Base-by-base conservation (phyloP, 1,140 invertebrate genomes). In the Heliconius eleuchia region DNA sequence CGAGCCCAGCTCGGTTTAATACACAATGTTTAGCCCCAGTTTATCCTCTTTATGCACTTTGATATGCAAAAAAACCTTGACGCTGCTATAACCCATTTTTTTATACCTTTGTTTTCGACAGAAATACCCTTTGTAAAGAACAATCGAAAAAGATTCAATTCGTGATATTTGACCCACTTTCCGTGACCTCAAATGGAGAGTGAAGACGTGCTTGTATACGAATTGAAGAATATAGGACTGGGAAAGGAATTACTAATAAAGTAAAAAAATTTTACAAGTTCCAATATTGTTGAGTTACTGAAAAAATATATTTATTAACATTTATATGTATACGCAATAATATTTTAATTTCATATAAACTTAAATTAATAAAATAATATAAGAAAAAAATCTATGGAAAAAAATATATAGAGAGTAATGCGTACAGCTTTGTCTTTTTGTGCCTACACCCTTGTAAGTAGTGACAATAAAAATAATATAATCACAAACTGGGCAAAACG, bases 81-180 rank as follows among this genome's bases (percentile, higher is more conserved):
- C 6, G 18, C 18, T 52, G 18, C 50, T 18, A 9, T 57, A 57
- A 8, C 19, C 11, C 8, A 57, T 57, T 57, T n/a, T 9, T 27
- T 66, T 66, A 13, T 66, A 7, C 27, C 0, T 30, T 66, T 66
- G 23, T 66, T 66, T 30, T 60, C n/a, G 8, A 66, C 13, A 27
- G 8, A 66, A 66, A 66, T 6, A 66, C 8, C 11, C n/a, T 27
- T 66, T 66, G 19, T 66, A 66, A 66, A 66, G 23, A 39, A 57
- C 74, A 76, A 16, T 76, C 39, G 39, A 76, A 70, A 52, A 60
- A 52, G 52, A 55, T 23, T 76, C 23, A 46, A 30, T 30, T 46
- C 74, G 74, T 76, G 34, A 42, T 77, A 57, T 72, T 77, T 37
- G 76, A 77, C 76, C 76, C 30, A 71, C 46, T 77, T 77, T 66